phyloP scores from a whole-genome alignment of 2,888 invertebrate genomes.

The Ischnura elegans region DNA sequence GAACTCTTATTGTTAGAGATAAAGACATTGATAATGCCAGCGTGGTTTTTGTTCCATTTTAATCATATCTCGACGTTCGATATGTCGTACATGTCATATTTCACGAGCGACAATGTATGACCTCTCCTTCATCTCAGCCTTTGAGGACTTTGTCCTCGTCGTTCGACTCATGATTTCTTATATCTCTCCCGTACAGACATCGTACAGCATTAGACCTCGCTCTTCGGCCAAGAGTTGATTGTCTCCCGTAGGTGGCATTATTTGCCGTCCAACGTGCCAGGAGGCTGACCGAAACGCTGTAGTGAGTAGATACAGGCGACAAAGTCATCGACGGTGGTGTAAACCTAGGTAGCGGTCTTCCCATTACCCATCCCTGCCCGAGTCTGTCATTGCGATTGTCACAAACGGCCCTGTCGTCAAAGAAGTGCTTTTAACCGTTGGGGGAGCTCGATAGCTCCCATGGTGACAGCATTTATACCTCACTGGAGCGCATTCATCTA shows the following conservation, averaged over 20 bases:
- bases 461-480: too few relatives aligned
- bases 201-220: neutral
- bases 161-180: neutral
- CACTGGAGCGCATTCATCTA: too few relatives aligned
- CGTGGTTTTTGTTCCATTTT: neutral
- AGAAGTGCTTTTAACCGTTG: neutral
- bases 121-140: neutral
- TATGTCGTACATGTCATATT: neutral
- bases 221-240: neutral
- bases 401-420: neutral
- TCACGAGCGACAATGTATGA: neutral
- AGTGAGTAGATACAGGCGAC: neutral
- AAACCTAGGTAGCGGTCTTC: neutral
- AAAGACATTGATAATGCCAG: neutral
- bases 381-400: conserved; percentile 11
- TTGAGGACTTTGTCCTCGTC: neutral
- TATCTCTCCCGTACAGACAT: neutral
- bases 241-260: neutral
- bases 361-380: neutral
- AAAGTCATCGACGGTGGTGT: neutral
- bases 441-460: too few relatives aligned
- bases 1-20: too few relatives aligned
- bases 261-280: neutral
- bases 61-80: neutral
- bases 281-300: neutral